Conservation (phyloP, 2,888 invertebrate species). For the Drosophila aldrichi region DNA sequence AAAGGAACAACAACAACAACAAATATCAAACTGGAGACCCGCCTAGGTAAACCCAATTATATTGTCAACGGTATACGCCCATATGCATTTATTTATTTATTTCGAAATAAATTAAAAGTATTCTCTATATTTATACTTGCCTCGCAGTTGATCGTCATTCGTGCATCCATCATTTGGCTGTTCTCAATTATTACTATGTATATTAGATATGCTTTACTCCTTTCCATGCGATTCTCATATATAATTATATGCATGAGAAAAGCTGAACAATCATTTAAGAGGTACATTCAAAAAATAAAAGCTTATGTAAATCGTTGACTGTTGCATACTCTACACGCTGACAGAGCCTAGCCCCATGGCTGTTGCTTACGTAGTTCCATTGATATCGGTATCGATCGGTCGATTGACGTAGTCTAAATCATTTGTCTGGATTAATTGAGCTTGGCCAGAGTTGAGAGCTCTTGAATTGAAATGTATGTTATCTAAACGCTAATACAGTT, state of each 20-base stretch:
- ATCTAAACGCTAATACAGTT: conserved; percentile 59
- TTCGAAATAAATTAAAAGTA: conserved; percentile 16
- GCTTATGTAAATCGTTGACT: conserved; percentile 20
- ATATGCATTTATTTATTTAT: conserved; percentile 48
- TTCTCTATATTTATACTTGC: conserved; percentile 26
- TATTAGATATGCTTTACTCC: conserved; percentile 24
- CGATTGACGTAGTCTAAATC: conserved; percentile 53
- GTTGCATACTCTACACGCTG: conserved; percentile 32
- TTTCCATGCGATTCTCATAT: conserved; percentile 50
- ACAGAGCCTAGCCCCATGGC: conserved; percentile 18
- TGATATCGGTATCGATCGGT: conserved; percentile 33
- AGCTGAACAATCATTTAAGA: conserved; percentile 37
- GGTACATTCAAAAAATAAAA: conserved; percentile 11
- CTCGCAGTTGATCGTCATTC: conserved; percentile 26
- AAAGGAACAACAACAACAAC: conserved; percentile 11
- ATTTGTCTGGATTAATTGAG: conserved; percentile 50
- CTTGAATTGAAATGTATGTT: conserved; percentile 44
- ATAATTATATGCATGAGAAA: conserved; percentile 64
- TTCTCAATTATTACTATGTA: conserved; percentile 3
- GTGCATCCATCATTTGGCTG: not conserved
- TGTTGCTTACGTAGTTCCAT: conserved; percentile 48
- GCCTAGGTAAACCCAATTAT: conserved; percentile 39
- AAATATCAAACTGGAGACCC: conserved; percentile 21
- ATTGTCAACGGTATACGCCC: conserved; percentile 58
- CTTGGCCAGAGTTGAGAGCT: conserved; percentile 57